phyloP scores from a whole-genome alignment of 2,888 invertebrate genomes.

The Cepaea hortensis region DNA sequence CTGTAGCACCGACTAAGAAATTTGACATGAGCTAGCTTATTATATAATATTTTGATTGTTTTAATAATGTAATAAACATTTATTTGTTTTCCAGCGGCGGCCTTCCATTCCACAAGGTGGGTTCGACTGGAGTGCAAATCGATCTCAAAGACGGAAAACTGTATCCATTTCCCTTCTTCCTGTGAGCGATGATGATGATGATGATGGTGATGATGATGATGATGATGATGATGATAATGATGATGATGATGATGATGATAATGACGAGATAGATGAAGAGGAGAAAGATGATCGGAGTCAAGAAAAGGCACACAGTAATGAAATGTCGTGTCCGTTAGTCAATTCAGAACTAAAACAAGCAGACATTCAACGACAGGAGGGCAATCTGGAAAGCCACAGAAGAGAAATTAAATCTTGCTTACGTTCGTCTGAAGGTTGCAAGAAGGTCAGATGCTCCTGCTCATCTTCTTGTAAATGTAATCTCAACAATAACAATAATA shows the following conservation, averaged over 20 bases:
- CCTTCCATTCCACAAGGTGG: conserved; percentile 49
- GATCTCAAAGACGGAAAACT: conserved; percentile 8
- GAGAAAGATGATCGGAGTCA: too few species aligned
- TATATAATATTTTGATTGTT: too few species aligned
- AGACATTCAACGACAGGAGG: not conserved
- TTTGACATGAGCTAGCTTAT: too few species aligned
- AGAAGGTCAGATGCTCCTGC: not conserved
- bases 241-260: not conserved
- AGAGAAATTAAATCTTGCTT: too few species aligned
- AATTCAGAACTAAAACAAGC: not conserved
- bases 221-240: not conserved
- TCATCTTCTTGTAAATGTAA: not conserved
- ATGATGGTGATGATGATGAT: not conserved
- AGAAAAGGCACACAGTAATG: too few species aligned
- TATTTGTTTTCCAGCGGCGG: conserved; percentile 3
- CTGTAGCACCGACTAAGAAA: too few species aligned
- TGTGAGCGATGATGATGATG: conserved; percentile 13
- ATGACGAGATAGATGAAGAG: not conserved
- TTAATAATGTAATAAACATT: too few species aligned
- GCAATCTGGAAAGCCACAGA: not conserved
- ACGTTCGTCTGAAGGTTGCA: too few species aligned
- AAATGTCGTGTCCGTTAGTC: too few species aligned
- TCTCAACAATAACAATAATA: not conserved
- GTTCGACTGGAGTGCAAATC: conserved; percentile 37
- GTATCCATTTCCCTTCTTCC: conserved; percentile 8